Evolutionary conservation across 2,113 vertebrate genomes (phyloP).

Genomic region (Miniopterus natalensis): DNA sequence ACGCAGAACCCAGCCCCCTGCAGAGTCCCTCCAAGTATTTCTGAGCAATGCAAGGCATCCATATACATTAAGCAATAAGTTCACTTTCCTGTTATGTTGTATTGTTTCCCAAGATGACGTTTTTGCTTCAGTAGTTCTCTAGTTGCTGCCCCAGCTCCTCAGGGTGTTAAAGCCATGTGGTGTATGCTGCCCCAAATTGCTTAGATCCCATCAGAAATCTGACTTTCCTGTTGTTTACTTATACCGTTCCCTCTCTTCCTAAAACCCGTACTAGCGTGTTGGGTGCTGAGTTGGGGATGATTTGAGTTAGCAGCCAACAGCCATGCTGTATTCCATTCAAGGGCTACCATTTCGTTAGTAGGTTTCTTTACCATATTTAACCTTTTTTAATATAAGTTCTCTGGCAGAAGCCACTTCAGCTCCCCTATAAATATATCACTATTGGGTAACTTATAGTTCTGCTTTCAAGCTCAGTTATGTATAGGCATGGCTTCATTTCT

Average conservation of each 20-base stretch:
- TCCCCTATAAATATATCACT: background rate
- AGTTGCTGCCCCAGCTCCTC: background rate
- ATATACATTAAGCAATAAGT: background rate
- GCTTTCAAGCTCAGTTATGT: slow-evolving; percentile 24
- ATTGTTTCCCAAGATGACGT: background rate
- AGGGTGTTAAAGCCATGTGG: background rate
- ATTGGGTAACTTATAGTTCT: background rate
- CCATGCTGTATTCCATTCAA: background rate
- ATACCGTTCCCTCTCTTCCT: background rate
- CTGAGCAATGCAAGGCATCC: background rate
- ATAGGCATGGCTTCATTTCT: slow-evolving; percentile 31
- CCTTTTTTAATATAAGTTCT: background rate
- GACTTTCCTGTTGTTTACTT: background rate
- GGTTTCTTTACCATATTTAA: background rate
- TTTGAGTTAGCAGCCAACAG: background rate
- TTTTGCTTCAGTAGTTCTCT: background rate
- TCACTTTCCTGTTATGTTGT: background rate
- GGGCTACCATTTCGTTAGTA: background rate
- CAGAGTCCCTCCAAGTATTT: background rate
- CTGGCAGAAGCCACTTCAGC: background rate
- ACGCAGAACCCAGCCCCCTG: background rate
- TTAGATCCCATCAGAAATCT: background rate
- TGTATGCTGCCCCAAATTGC: background rate
- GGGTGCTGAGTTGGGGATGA: background rate
- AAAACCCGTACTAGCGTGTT: background rate